phyloP scores from a whole-genome alignment of 2,797 vertebrate genomes.

The Danio kyathit region DNA sequence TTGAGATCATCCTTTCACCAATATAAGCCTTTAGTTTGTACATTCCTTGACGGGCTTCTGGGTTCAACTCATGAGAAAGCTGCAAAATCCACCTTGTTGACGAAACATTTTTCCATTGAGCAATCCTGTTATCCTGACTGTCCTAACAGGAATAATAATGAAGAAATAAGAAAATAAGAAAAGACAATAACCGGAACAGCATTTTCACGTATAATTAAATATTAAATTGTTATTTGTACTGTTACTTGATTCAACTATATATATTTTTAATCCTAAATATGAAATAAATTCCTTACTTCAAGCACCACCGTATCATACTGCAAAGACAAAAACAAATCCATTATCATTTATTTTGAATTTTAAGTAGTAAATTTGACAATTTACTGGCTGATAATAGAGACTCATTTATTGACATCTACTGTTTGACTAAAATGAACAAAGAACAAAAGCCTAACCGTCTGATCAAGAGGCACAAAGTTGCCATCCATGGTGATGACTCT shows the following conservation, averaged over 20 bases:
- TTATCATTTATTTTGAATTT: background rate
- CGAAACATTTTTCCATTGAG: conserved; percentile 56
- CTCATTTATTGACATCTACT: too few relatives aligned
- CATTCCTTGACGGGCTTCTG: conserved; percentile 46
- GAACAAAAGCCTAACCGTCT: conserved; percentile 61
- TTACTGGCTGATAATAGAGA: too few relatives aligned
- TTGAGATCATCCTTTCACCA: background rate
- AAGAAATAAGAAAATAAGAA: background rate
- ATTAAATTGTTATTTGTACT: too few relatives aligned
- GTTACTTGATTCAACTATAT: too few relatives aligned
- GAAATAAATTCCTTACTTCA: conserved; percentile 62
- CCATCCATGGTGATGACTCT: conserved; percentile 82
- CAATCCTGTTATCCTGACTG: conserved; percentile 48
- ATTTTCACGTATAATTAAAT: too few relatives aligned
- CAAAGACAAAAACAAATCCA: conserved; percentile 34
- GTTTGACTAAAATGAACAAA: too few relatives aligned
- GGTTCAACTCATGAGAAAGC: conserved; percentile 51
- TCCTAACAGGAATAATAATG: conserved; percentile 31
- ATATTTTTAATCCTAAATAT: too few relatives aligned
- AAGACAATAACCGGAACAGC: too few relatives aligned
- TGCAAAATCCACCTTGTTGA: conserved; percentile 50
- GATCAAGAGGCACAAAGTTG: conserved; percentile 69
- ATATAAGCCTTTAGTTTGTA: conserved; percentile 30
- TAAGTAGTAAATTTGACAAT: too few relatives aligned
- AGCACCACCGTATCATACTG: conserved; percentile 69